Evolutionary conservation across 2,797 vertebrate genomes (phyloP).

Genomic region (Botia almorhae): DNA sequence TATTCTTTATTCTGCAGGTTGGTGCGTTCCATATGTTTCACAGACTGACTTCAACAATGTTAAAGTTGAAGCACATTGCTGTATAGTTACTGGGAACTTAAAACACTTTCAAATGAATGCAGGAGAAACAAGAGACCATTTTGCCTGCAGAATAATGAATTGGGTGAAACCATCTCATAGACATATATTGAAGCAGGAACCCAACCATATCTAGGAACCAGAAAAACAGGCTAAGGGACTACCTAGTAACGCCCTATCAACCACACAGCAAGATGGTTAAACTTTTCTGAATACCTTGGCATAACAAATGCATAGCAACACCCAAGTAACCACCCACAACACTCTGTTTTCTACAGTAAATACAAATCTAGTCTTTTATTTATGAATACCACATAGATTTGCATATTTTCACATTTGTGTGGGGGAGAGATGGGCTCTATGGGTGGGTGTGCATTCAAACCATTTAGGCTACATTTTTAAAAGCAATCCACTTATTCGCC

Average conservation of each 20-base stretch:
- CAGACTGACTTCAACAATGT: background rate
- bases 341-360: background rate
- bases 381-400: constrained; percentile 20
- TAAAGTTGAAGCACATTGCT: background rate
- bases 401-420: constrained; percentile 37
- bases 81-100: background rate
- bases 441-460: constrained; percentile 37
- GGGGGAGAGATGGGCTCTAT: constrained; percentile 6
- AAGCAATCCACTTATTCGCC: constrained; percentile 31
- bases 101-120: background rate
- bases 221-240: background rate
- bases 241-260: background rate
- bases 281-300: background rate
- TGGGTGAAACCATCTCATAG: too few species aligned
- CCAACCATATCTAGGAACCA: background rate
- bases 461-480: constrained; percentile 41
- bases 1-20: constrained; percentile 1
- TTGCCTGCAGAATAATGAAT: background rate
- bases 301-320: constrained; percentile 1
- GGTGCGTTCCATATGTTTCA: background rate
- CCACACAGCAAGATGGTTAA: background rate
- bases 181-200: too few species aligned
- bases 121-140: background rate
- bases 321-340: constrained; percentile 15
- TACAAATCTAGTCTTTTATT: constrained; percentile 17